These are phyloP conservation scores for Plebejus argus DNA, from an alignment of 2,888 invertebrate genomes.

Conservation along the genomic window DNA sequence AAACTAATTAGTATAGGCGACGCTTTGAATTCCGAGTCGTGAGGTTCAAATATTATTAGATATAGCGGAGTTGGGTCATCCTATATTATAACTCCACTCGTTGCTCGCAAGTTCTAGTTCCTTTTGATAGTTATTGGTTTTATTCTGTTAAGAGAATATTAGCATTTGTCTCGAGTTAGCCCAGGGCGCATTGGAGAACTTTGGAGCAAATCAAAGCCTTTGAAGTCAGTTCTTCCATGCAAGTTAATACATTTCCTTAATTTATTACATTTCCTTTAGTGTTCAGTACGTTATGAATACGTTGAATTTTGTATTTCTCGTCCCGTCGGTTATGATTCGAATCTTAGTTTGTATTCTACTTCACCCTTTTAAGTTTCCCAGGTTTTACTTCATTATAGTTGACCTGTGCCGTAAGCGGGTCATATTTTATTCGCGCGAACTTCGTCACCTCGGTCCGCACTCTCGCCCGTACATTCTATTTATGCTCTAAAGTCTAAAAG, in stretches of 20 bases:
- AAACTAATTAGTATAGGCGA: conserved; percentile 13
- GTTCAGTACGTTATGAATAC: conserved; percentile 17
- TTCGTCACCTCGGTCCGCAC: neutral
- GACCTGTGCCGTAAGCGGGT: neutral
- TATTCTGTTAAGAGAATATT: conserved; percentile 19
- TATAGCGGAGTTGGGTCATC: neutral
- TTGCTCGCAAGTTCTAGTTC: conserved; percentile 2
- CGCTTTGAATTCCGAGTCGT: neutral
- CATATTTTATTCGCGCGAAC: neutral
- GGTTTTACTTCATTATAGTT: conserved; percentile 15
- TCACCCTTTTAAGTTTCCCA: neutral
- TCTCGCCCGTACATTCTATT: neutral
- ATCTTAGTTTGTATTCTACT: neutral
- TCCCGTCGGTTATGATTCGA: neutral
- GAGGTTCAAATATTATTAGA: neutral
- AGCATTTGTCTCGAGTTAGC: conserved; percentile 15
- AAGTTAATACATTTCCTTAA: conserved; percentile 19
- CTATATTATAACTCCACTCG: neutral
- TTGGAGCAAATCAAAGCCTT: conserved; percentile 10
- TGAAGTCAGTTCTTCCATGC: conserved; percentile 18
- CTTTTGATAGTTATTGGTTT: conserved; percentile 10
- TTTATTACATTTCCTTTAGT: conserved; percentile 19
- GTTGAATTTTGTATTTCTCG: conserved; percentile 15
- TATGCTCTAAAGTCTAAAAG: neutral
- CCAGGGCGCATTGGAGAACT: neutral